Conservation (phyloP, 2,113 vertebrate genomes). For the Mus spicilegus region DNA sequence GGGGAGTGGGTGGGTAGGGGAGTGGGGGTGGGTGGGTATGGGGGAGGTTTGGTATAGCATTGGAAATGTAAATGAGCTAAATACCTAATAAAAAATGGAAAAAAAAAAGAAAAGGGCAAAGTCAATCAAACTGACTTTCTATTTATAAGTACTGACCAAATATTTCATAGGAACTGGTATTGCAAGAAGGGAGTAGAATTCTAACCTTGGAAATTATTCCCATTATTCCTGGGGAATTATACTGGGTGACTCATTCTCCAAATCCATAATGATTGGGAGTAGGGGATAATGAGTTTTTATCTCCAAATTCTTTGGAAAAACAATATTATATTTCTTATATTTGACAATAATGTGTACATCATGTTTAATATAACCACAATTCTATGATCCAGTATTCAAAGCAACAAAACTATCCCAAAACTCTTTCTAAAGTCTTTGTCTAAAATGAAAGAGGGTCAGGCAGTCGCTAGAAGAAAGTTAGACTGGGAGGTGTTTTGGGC, state of each 20-base stretch:
- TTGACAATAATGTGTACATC: not conserved
- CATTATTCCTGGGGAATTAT: not conserved
- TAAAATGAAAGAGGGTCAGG: constrained; percentile 19
- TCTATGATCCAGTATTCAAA: constrained; percentile 8
- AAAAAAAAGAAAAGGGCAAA: not conserved
- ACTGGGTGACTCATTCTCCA: not conserved
- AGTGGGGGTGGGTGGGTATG: too few relatives aligned
- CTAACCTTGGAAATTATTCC: not conserved
- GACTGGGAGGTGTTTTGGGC: not conserved
- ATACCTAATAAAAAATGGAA: too few relatives aligned
- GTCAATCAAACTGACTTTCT: not conserved
- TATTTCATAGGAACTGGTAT: not conserved
- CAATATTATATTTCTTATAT: not conserved
- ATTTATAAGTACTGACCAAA: not conserved
- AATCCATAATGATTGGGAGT: not conserved
- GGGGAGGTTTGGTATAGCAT: too few relatives aligned
- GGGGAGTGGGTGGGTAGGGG: too few relatives aligned
- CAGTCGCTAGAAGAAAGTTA: constrained; percentile 17
- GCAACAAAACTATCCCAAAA: not conserved
- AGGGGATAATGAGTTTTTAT: not conserved
- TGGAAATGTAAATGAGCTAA: too few relatives aligned
- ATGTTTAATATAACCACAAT: constrained; percentile 7
- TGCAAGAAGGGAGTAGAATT: not conserved
- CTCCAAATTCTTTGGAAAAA: constrained; percentile 10
- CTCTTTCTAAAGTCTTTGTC: constrained; percentile 28